Percentiles rank a stretch among this genome's conserved stretches.
phyloP scores from a whole-genome alignment of 1,140 invertebrate species.

The Parasteatoda tepidariorum region DNA sequence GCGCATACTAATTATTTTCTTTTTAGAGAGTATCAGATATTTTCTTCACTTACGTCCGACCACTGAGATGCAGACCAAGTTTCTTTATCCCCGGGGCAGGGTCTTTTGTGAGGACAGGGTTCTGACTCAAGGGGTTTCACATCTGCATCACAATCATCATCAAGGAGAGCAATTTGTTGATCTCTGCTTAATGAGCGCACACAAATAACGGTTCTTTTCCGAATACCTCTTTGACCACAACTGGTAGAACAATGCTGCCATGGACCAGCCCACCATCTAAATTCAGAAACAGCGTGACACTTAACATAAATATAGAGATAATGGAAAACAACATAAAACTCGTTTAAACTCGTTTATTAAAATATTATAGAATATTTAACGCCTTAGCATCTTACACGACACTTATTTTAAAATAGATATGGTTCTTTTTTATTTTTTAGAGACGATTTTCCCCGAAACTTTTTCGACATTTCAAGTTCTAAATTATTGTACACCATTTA shows the following conservation, averaged over 20 bases:
- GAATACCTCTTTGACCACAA: conserved; percentile 74
- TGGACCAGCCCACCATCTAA: conserved; percentile 80
- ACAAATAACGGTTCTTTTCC: conserved; percentile 80
- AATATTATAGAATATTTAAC: too few species aligned
- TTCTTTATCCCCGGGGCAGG: conserved; percentile 69
- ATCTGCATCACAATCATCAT: conserved; percentile 74
- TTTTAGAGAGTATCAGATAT: background rate
- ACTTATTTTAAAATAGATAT: too few species aligned
- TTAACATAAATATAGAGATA: too few species aligned
- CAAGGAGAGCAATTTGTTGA: conserved; percentile 77
- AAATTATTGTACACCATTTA: too few species aligned
- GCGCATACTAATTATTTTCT: too few species aligned
- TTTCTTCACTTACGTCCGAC: conserved; percentile 66
- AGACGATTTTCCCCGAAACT: too few species aligned
- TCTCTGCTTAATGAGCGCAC: conserved; percentile 73
- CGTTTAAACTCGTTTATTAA: too few species aligned
- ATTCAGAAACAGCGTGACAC: background rate
- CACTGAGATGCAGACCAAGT: conserved; percentile 67
- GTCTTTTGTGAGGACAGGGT: conserved; percentile 73
- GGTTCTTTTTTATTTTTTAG: too few species aligned
- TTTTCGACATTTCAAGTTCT: too few species aligned
- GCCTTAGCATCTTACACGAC: too few species aligned
- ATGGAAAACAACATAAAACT: too few species aligned
- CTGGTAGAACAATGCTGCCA: conserved; percentile 85
- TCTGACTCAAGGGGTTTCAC: conserved; percentile 75